A percentile compares a stretch with the other conserved stretches of the same genome.
These are phyloP conservation scores for Paramormyrops kingsleyae DNA, from an alignment of 2,113 vertebrate species.

Conservation along the genomic window DNA sequence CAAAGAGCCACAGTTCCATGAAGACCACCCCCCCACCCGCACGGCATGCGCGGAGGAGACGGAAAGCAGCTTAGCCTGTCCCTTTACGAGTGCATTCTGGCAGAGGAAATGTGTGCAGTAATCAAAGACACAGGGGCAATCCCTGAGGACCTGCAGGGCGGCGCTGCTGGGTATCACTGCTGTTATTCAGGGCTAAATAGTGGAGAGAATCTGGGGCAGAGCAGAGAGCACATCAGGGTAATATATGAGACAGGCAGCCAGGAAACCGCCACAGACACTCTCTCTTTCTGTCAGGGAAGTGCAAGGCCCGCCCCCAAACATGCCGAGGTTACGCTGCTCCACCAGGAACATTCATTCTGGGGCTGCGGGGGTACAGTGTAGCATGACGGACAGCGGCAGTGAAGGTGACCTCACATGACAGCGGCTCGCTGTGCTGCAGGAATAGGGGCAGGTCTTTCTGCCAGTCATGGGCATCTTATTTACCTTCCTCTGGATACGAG, in stretches of 20 bases:
- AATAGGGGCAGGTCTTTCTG: not conserved
- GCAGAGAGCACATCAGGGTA: constrained; percentile 11
- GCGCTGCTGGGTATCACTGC: not conserved
- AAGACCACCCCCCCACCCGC: not conserved
- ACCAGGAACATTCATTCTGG: not conserved
- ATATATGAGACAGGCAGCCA: not conserved
- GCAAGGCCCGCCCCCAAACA: not conserved
- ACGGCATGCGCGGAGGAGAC: not conserved
- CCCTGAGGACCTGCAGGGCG: not conserved
- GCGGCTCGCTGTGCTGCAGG: not conserved
- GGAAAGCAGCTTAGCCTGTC: not conserved
- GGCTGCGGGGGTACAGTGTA: not conserved
- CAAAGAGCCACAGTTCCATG: not conserved
- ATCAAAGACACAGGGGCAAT: constrained; percentile 4
- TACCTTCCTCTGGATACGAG: not conserved
- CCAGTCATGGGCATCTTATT: not conserved
- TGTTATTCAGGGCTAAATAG: constrained; percentile 13
- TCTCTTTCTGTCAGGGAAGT: not conserved
- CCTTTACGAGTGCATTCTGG: not conserved
- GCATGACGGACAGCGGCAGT: not conserved
- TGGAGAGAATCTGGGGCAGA: not conserved
- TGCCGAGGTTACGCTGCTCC: not conserved
- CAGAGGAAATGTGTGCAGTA: not conserved
- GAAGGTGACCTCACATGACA: not conserved
- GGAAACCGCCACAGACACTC: not conserved